Evolutionary conservation across 2,888 invertebrate genomes (phyloP), one percentile per base, ranked within the genome.

Genomic region (Polyploca ridens): DNA sequence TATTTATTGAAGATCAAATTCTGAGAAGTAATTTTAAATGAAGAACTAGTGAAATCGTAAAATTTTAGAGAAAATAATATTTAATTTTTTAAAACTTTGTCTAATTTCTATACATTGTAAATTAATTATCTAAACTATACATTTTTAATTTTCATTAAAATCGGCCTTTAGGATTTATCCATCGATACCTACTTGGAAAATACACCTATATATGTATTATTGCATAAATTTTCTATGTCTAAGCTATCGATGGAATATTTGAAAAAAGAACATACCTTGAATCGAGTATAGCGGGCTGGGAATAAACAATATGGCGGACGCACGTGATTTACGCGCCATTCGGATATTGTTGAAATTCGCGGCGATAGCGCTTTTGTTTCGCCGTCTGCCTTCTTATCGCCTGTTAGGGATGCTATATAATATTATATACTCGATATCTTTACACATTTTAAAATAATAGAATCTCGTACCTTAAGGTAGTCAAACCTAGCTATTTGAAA

Each of bases 341-440:
- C 79, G 85, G 86, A 87, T 89, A 86, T 86, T 87, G 90, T 90
- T 89, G 89, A 90, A 90, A 89, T 90, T 84, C 89, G 82, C 87
- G 84, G 87, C 88, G 90, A 90, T 90, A 90, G 81, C 85, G 89
- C 90, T 90, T 90, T 91, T 90, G 90, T 90, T 90, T 87, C 82
- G 80, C 84, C 86, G 87, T 87, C 84, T 86, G 84, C 82, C 83
- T 87, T 84, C 89, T 89, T 89, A 90, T 90, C 89, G 85, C 75
- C 73, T 66, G 61, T 63, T 82, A 86, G 83, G 67, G 83, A 69
- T 75, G 76, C 65, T 66, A 65, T 58, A 13, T 41, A 8, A 13
- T 7, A 6, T 6, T 59, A 54, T 19, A 62, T 59, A 60, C n/a
- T 62, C 44, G 62, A 68, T 70, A 66, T 66, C 64, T 69, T 63